phyloP scores from a whole-genome alignment of 2,797 vertebrate genomes.

The Labeo calbasu region DNA sequence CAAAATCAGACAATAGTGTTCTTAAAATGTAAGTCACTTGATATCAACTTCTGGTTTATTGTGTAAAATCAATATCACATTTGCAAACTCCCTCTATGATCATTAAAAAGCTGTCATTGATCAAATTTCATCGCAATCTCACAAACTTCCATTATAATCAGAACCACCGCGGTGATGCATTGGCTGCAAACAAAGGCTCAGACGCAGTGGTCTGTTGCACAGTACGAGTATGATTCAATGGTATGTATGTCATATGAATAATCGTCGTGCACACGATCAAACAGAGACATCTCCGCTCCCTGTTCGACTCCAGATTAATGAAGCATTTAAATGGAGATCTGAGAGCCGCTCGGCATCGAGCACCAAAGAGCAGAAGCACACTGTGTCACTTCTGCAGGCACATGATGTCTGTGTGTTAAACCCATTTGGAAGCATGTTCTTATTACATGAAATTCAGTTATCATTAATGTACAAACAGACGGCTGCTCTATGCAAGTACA shows the following conservation, averaged over 20 bases:
- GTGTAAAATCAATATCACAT: background rate
- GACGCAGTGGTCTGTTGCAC: background rate
- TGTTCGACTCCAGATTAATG: constrained; percentile 35
- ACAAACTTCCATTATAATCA: too few relatives aligned
- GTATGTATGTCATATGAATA: background rate
- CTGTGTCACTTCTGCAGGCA: background rate
- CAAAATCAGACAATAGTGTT: too few relatives aligned
- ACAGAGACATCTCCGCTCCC: background rate
- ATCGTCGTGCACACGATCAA: too few relatives aligned
- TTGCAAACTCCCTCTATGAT: background rate
- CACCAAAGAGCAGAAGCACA: background rate
- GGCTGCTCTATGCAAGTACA: constrained; percentile 5
- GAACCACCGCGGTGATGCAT: background rate
- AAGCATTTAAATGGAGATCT: constrained; percentile 32
- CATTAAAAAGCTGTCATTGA: background rate
- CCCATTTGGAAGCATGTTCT: constrained; percentile 16
- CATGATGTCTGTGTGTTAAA: background rate
- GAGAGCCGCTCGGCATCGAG: constrained; percentile 9
- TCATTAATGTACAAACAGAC: constrained; percentile 34
- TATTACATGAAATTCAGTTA: constrained; percentile 18
- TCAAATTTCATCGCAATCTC: too few relatives aligned
- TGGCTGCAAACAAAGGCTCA: background rate
- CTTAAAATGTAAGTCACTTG: too few relatives aligned
- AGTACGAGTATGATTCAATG: background rate
- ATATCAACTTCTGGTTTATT: background rate